Percentiles rank a stretch among this genome's conserved stretches.
Conservation (phyloP, 2,797 vertebrate species). For the Acanthornis magna region DNA sequence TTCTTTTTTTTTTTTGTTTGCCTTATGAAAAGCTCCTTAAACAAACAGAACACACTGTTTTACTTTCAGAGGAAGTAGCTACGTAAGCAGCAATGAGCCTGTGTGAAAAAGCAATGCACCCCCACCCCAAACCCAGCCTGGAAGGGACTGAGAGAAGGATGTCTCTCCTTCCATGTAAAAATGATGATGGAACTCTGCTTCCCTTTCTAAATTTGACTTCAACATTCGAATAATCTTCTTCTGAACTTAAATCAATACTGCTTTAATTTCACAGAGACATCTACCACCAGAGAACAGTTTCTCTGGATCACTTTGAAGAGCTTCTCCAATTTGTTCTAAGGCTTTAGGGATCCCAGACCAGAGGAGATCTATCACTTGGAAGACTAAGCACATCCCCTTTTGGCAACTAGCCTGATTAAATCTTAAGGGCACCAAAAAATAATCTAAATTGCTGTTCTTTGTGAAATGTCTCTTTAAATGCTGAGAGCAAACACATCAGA, state of each 20-base stretch:
- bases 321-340: not conserved
- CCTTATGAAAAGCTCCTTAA: slow-evolving; percentile 26
- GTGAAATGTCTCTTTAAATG: not conserved
- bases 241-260: not conserved
- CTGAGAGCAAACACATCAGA: not conserved
- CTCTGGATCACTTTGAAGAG: not conserved
- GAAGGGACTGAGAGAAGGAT: not conserved
- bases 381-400: not conserved
- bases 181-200: not conserved
- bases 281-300: not conserved
- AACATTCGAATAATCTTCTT: not conserved
- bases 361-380: not conserved
- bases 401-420: not conserved
- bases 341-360: not conserved
- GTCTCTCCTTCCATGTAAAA: not conserved
- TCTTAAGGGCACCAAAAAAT: not conserved
- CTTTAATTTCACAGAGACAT: not conserved
- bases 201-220: not conserved
- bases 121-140: not conserved
- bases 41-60: slow-evolving; percentile 24
- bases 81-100: not conserved
- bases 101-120: not conserved
- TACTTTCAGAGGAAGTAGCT: slow-evolving; percentile 11
- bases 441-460: not conserved
- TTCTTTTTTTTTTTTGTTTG: not conserved